A percentile compares a stretch with the other conserved stretches of the same genome.
phyloP scores from a whole-genome alignment of 2,888 invertebrate species.

The Chrysolina oricalcia region DNA sequence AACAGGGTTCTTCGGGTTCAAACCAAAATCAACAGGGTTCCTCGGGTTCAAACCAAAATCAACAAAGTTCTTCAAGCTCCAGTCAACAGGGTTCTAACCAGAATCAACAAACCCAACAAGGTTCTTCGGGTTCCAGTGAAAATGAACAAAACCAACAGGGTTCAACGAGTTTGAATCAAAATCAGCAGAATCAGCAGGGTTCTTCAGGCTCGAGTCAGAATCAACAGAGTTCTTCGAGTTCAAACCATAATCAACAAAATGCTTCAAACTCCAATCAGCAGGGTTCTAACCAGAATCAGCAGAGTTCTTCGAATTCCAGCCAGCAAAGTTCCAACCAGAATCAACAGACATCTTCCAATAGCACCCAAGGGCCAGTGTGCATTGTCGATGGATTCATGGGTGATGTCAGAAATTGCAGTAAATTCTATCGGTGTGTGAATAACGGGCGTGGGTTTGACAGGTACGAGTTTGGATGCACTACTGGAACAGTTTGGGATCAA shows the following conservation, averaged over 20 bases:
- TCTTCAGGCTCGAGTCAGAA: conserved; percentile 40
- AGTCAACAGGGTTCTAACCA: conserved; percentile 40
- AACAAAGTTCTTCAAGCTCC: conserved; percentile 33
- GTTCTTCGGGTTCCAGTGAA: conserved; percentile 41
- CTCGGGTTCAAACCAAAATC: conserved; percentile 40
- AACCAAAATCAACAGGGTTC: conserved; percentile 40
- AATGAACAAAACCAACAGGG: conserved; percentile 45
- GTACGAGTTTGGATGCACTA: conserved; percentile 83
- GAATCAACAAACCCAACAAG: conserved; percentile 52
- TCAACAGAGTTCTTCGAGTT: conserved; percentile 41
- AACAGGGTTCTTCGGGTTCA: conserved; percentile 37
- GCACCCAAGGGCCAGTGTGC: conserved; percentile 67
- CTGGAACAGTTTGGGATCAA: conserved; percentile 86
- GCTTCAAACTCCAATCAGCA: conserved; percentile 44
- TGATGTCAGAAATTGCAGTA: conserved; percentile 80
- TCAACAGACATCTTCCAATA: conserved; percentile 24
- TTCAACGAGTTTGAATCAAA: too few species aligned
- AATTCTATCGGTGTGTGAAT: conserved; percentile 84
- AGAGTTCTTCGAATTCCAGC: conserved; percentile 10
- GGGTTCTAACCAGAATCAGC: conserved; percentile 28
- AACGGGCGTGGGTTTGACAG: conserved; percentile 77
- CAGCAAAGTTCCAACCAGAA: background rate
- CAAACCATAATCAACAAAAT: conserved; percentile 45
- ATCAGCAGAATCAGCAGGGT: conserved; percentile 32
- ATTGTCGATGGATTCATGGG: conserved; percentile 81